Evolutionary conservation across 1,140 invertebrate species (phyloP).

Genomic region (Pogonognathellus flavescens): DNA sequence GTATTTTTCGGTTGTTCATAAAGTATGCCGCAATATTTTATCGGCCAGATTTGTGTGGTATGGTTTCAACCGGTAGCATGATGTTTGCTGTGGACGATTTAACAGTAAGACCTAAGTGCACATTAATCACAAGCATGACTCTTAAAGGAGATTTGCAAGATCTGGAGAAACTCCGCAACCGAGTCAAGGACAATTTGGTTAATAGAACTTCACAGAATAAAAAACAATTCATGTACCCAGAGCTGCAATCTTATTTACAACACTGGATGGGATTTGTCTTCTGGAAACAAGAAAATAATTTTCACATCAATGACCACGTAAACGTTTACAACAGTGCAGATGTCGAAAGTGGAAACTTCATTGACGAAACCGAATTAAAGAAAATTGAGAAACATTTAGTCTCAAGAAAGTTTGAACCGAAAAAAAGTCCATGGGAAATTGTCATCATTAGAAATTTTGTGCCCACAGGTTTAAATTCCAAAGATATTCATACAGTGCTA

Average conservation of each 20-base stretch:
- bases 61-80: neutral
- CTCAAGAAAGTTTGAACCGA: neutral
- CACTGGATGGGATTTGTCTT: slow-evolving; percentile 3
- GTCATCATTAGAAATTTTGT: neutral
- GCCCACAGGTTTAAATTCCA: neutral
- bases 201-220: neutral
- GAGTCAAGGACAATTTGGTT: neutral
- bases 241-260: neutral
- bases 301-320: neutral
- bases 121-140: neutral
- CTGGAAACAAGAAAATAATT: neutral
- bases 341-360: neutral
- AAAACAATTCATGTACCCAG: neutral
- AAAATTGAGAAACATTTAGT: neutral
- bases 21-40: neutral
- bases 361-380: neutral
- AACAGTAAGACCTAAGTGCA: neutral
- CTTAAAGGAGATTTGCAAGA: neutral
- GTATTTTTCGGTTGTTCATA: neutral
- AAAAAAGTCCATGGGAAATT: neutral
- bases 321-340: neutral
- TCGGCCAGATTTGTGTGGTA: neutral
- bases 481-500: neutral
- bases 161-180: neutral
- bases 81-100: neutral